Evolutionary conservation across 1,140 invertebrate genomes (phyloP).

Genomic region (Agrilus planipennis): DNA sequence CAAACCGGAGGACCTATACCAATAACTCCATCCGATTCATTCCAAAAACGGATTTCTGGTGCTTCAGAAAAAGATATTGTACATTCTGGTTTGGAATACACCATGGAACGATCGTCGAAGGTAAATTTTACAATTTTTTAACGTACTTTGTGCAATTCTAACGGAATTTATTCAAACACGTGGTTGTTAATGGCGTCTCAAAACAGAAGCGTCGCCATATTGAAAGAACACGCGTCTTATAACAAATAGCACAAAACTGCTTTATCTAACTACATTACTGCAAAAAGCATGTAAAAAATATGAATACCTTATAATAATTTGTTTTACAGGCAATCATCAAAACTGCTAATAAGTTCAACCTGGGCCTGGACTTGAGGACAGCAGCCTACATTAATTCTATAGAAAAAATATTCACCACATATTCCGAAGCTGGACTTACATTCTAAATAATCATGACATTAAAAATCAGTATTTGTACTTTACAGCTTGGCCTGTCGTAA

Average conservation of each 20-base stretch:
- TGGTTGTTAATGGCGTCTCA: too few relatives aligned
- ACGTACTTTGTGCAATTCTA: neutral
- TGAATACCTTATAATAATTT: neutral
- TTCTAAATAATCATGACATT: too few relatives aligned
- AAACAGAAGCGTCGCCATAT: too few relatives aligned
- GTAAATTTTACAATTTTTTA: slow-evolving; percentile 18
- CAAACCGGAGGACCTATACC: slow-evolving; percentile 85
- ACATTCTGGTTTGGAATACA: slow-evolving; percentile 96
- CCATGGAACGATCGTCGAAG: slow-evolving; percentile 90
- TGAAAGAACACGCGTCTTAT: too few relatives aligned
- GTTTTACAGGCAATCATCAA: slow-evolving; percentile 61
- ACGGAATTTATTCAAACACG: too few relatives aligned
- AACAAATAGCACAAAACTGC: too few relatives aligned
- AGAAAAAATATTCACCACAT: slow-evolving; percentile 88
- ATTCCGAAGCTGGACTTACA: slow-evolving; percentile 90
- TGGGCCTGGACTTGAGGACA: slow-evolving; percentile 76
- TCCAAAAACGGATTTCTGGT: slow-evolving; percentile 92
- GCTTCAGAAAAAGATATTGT: slow-evolving; percentile 99
- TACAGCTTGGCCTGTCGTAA: neutral
- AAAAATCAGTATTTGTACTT: too few relatives aligned
- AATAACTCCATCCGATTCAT: slow-evolving; percentile 85
- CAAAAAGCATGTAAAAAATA: too few relatives aligned
- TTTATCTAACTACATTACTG: too few relatives aligned
- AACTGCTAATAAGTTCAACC: slow-evolving; percentile 72
- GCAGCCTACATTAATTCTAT: slow-evolving; percentile 82